Evolutionary conservation across 2,797 vertebrate genomes (phyloP), one percentile per base, ranked within the genome.

Genomic region (Heteromormyrus szaboi): DNA sequence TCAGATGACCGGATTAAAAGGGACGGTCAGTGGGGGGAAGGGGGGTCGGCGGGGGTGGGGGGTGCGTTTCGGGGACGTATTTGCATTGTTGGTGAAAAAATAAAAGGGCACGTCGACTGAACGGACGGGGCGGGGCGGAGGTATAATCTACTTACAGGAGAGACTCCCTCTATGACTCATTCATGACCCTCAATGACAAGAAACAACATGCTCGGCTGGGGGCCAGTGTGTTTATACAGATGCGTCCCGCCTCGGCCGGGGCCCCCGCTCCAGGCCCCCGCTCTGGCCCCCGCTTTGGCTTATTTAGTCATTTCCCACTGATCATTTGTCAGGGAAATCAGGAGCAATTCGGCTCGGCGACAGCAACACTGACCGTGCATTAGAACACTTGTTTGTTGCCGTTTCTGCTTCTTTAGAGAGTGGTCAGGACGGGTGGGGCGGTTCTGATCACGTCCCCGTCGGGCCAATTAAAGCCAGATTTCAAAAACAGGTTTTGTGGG

Each of bases 71-170:
- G 91, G 89, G 83, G 59, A 19, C 88, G 89, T 90, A 90, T 91
- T 89, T 88, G 88, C 86, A 90, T 90, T 92, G 91, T 88, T 94
- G 92, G 87, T 65, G 91, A 89, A 72, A 86, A 72, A 89, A 87
- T 96, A 95, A 96, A 96, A 96, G 95, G 95, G 93, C 95, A 95
- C 95, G 95, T 96, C 95, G 95, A 95, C 95, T 96, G 96, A 95
- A 96, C 92, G 94, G 94, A 94, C 93, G 94, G 95, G 87, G 94
- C 95, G 95, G 95, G 94, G 3, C 93, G 91, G 91, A 90, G 93
- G 94, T 94, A 93, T 96, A 96, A 96, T 96, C 96, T 96, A 95
- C 95, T 96, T 96, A 96, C 91, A 93, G 93, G 92, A 93, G 94
- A 46, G 59, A 94, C 95, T 94, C 95, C 94, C 94, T 95, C 95